phyloP scores from a whole-genome alignment of 2,888 invertebrate species.

The Buathra laborator region DNA sequence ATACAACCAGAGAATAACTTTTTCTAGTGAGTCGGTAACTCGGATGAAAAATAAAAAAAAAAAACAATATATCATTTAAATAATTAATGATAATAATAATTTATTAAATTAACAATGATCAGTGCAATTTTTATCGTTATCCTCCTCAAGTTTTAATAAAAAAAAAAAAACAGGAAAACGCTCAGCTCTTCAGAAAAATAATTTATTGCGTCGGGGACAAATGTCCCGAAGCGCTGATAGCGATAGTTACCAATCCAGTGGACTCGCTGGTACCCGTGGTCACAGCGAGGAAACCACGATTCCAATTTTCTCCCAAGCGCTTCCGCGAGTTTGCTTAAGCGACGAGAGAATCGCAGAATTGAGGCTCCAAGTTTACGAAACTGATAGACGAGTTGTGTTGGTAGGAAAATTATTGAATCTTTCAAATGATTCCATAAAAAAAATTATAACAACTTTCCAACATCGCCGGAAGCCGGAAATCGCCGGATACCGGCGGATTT shows the following conservation, averaged over 20 bases:
- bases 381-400: slow-evolving; percentile 28
- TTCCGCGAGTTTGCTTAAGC: slow-evolving; percentile 13
- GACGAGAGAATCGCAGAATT: slow-evolving; percentile 10
- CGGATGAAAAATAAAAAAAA: not conserved
- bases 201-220: slow-evolving; percentile 35
- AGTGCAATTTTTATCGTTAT: not conserved
- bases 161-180: slow-evolving; percentile 73
- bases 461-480: too few relatives aligned
- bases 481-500: too few relatives aligned
- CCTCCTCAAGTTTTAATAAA: not conserved
- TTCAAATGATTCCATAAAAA: not conserved
- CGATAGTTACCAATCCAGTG: slow-evolving; percentile 61
- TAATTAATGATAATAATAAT: not conserved
- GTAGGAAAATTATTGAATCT: not conserved
- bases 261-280: slow-evolving; percentile 55
- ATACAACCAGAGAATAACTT: slow-evolving; percentile 88
- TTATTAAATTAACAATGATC: not conserved
- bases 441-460: slow-evolving; percentile 2
- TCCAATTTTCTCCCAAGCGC: slow-evolving; percentile 32
- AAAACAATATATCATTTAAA: too few relatives aligned
- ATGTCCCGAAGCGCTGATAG: slow-evolving; percentile 62
- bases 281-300: slow-evolving; percentile 34
- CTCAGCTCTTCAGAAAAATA: slow-evolving; percentile 75
- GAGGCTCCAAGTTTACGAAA: slow-evolving; percentile 17
- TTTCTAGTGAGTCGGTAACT: slow-evolving; percentile 84